Percentiles rank a stretch among this genome's conserved stretches.
Evolutionary conservation across 1,140 invertebrate genomes (phyloP).

Genomic region (Plodia interpunctella): DNA sequence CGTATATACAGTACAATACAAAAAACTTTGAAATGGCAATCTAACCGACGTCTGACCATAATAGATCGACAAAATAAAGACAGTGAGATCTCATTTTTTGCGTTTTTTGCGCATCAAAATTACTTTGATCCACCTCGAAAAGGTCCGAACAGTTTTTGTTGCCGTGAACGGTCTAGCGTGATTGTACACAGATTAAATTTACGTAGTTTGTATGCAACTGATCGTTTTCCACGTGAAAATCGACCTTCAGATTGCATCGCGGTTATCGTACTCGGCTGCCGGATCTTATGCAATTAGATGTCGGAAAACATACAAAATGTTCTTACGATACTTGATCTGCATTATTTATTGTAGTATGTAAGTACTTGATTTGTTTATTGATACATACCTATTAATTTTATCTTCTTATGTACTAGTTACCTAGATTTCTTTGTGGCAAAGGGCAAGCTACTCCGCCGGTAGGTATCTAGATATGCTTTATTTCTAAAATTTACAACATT

Average conservation of each 20-base stretch:
- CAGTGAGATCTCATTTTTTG: neutral
- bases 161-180: constrained; percentile 3
- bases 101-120: neutral
- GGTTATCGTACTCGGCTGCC: too few relatives aligned
- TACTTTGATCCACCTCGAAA: neutral
- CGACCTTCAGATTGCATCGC: constrained; percentile 3
- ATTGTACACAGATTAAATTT: too few relatives aligned
- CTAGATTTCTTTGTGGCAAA: too few relatives aligned
- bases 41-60: neutral
- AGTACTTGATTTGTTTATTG: too few relatives aligned
- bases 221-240: constrained; percentile 5
- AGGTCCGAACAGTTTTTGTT: constrained; percentile 13
- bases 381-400: too few relatives aligned
- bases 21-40: neutral
- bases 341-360: too few relatives aligned
- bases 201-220: constrained; percentile 12
- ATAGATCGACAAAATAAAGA: neutral
- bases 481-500: too few relatives aligned
- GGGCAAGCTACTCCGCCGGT: too few relatives aligned
- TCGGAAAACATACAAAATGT: neutral
- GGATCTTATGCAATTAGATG: neutral
- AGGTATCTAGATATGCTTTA: too few relatives aligned
- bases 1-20: too few relatives aligned
- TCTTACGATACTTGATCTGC: too few relatives aligned
- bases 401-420: too few relatives aligned